Evolutionary conservation across 1,140 invertebrate genomes (phyloP).

Genomic region (Drosophila punjabiensis): DNA sequence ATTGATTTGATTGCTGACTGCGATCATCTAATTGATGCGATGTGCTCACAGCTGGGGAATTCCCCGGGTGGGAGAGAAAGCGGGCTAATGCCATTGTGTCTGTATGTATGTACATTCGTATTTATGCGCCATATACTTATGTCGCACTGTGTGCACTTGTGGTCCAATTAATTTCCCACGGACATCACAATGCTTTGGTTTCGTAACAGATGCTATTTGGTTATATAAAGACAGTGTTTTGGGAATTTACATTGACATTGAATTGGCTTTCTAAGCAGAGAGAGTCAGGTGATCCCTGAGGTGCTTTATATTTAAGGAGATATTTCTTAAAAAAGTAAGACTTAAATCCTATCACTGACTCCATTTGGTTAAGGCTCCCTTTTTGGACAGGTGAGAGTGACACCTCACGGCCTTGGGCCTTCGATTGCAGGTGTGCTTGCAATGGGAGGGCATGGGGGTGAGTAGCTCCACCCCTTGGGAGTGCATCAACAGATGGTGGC

Average conservation of each 20-base stretch:
- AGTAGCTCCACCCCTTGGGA: not conserved
- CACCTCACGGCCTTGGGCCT: slow-evolving; percentile 24
- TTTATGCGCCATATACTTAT: not conserved
- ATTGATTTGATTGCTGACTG: slow-evolving; percentile 61
- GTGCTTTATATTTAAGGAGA: not conserved
- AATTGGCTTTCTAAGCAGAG: not conserved
- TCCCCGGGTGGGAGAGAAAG: not conserved
- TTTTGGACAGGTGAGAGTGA: slow-evolving; percentile 12
- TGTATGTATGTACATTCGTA: not conserved
- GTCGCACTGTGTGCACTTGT: not conserved
- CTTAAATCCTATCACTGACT: not conserved
- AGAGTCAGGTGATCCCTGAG: not conserved
- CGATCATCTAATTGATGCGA: slow-evolving; percentile 49
- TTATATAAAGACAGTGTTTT: not conserved
- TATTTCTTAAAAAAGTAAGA: not conserved
- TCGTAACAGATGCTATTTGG: not conserved
- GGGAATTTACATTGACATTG: not conserved
- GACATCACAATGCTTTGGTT: not conserved
- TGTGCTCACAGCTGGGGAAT: slow-evolving; percentile 25
- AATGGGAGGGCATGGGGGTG: not conserved
- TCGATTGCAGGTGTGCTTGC: not conserved
- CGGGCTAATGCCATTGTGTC: not conserved
- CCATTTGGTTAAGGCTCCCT: not conserved
- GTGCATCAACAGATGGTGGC: slow-evolving; percentile 46
- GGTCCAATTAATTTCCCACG: slow-evolving; percentile 27